Evolutionary conservation across 2,113 vertebrate species (phyloP), one percentile per base, ranked within the genome.

Genomic region (Mustela nigripes): DNA sequence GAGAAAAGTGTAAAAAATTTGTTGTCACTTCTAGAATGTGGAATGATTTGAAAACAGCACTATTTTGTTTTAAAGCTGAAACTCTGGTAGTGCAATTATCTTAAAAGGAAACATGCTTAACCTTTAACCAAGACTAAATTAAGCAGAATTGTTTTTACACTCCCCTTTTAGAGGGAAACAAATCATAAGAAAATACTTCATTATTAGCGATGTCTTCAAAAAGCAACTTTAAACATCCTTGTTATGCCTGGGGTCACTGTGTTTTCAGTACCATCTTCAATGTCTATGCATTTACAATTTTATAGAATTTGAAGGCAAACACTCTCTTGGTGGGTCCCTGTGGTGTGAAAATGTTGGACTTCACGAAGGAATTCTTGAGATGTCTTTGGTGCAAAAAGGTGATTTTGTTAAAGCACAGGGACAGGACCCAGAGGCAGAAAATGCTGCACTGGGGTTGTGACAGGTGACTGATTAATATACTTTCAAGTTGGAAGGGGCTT

Each of bases 131-230:
- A 92, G 65, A 94, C 28, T 36, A 86, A 94, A 94, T 89, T 81
- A 97, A 95, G 26, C 39, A 91, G 56, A 97, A 81, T 80, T 95
- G 10, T 88, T 98, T 94, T 97, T 93, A 65, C 6, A 83, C 15
- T 63, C 5, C 31, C 16, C 22, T 88, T 90, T 90, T 84, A 73
- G 33, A 92, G 90, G 1, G 36, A 82, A 31, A 48, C 33, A 82
- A 95, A 63, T 79, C 10, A 22, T 69, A 58, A 76, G 48, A 69
- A 89, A 93, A 84, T 81, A 62, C 26, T 22, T 84, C 19, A n/a
- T 88, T 65, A 81, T 58, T 83, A 88, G 19, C 11, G 16, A 2
- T 65, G 4, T 88, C 45, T 90, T 95, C 24, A 50, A 74, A 96
- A 82, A 58, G 39, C n/a, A 96, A 58, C 26, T 94, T 83, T n/a